Evolutionary conservation across 1,140 invertebrate genomes (phyloP).

Genomic region (Trissolcus basalis): DNA sequence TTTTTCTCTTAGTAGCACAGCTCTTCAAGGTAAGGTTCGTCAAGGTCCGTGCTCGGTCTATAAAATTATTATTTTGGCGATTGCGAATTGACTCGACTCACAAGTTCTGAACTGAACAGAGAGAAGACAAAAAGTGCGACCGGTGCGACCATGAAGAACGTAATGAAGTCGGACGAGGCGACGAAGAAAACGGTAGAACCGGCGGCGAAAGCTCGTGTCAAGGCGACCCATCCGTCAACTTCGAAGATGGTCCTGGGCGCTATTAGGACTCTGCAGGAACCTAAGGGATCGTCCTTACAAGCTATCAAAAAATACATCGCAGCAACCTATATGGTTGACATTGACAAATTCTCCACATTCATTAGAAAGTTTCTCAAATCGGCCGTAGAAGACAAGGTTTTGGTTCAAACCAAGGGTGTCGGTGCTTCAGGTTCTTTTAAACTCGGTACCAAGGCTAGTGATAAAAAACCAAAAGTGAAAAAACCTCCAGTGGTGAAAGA

Average conservation of each 20-base stretch:
- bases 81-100: too few relatives aligned
- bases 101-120: too few relatives aligned
- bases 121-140: too few relatives aligned
- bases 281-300: background rate
- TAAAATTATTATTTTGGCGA: too few relatives aligned
- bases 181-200: too few relatives aligned
- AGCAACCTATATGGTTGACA: background rate
- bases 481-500: too few relatives aligned
- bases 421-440: background rate
- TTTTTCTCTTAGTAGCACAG: too few relatives aligned
- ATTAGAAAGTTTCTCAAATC: background rate
- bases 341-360: background rate
- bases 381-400: background rate
- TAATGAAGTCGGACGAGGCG: too few relatives aligned
- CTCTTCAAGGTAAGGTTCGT: too few relatives aligned
- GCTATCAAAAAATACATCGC: background rate
- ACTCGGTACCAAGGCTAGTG: background rate
- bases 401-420: background rate
- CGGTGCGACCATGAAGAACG: too few relatives aligned
- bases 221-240: background rate
- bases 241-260: background rate
- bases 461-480: too few relatives aligned
- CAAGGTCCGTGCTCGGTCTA: too few relatives aligned
- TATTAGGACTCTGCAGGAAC: background rate
- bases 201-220: background rate